Evolutionary conservation across 2,797 vertebrate species (phyloP).

Genomic region (Odontamblyopus lacepedii): DNA sequence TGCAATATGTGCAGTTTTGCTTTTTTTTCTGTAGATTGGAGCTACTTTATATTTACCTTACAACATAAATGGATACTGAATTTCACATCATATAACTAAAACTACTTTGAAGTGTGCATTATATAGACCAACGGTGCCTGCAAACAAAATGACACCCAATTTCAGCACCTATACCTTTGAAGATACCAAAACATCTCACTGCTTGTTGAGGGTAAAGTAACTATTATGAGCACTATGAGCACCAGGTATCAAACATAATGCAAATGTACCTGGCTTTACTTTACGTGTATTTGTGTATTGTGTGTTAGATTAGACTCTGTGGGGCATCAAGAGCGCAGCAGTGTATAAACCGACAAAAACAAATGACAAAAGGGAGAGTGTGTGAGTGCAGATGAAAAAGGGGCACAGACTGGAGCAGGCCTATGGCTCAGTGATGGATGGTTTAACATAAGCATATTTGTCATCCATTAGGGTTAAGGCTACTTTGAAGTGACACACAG

Average conservation of each 20-base stretch:
- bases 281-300: conserved; percentile 22
- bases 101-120: conserved; percentile 10
- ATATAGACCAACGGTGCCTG: conserved; percentile 12
- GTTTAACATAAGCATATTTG: conserved; percentile 64
- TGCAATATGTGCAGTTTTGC: too few species aligned
- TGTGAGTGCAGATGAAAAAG: conserved; percentile 51
- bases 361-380: conserved; percentile 46
- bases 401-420: conserved; percentile 37
- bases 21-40: too few species aligned
- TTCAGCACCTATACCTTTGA: conserved; percentile 9
- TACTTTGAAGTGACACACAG: conserved; percentile 30
- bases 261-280: conserved; percentile 41
- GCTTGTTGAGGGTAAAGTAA: conserved; percentile 22
- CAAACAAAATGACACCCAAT: conserved; percentile 19
- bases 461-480: conserved; percentile 62
- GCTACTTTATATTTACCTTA: too few species aligned
- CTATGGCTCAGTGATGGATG: conserved; percentile 57
- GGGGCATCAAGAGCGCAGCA: conserved; percentile 36
- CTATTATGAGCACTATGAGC: conserved; percentile 27
- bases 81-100: too few species aligned
- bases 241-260: conserved; percentile 31
- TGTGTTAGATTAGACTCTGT: conserved; percentile 39
- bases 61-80: too few species aligned
- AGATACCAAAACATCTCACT: conserved; percentile 9
- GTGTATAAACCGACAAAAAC: conserved; percentile 52